phyloP scores from a whole-genome alignment of 2,888 invertebrate species.

The Mythimna loreyi region DNA sequence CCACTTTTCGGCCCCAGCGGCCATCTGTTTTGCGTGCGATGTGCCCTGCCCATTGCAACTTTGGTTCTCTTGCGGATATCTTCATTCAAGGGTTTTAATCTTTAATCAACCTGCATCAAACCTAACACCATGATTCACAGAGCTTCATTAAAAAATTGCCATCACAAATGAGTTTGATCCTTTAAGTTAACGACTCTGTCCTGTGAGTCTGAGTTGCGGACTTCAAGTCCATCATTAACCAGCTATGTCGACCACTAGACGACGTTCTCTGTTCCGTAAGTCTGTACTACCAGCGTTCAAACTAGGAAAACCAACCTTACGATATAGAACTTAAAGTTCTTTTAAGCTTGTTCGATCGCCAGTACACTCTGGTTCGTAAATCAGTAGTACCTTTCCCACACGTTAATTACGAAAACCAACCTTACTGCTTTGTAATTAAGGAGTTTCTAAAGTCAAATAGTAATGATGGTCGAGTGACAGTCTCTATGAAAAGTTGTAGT shows the following conservation, averaged over 20 bases:
- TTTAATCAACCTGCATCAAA: neutral
- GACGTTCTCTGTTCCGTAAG: neutral
- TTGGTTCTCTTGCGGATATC: no score
- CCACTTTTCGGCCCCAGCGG: no score
- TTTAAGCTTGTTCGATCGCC: neutral
- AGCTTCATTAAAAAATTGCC: neutral
- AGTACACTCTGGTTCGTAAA: neutral
- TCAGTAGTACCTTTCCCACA: no score
- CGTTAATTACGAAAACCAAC: neutral
- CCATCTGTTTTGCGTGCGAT: no score
- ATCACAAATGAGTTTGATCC: neutral
- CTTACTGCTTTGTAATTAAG: neutral
- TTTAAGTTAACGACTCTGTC: neutral
- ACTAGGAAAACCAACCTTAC: neutral
- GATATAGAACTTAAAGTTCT: neutral
- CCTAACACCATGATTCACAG: neutral
- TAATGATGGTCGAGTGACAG: neutral
- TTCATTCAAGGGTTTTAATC: no score
- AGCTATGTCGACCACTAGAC: conserved; percentile 7
- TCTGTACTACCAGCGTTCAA: neutral
- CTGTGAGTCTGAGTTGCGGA: neutral
- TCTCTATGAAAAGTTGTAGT: neutral
- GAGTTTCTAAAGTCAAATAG: neutral
- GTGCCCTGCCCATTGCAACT: no score
- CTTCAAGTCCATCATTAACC: conserved; percentile 37